Conservation (phyloP, 1,140 invertebrate species). For the Drosophila nasuta region DNA sequence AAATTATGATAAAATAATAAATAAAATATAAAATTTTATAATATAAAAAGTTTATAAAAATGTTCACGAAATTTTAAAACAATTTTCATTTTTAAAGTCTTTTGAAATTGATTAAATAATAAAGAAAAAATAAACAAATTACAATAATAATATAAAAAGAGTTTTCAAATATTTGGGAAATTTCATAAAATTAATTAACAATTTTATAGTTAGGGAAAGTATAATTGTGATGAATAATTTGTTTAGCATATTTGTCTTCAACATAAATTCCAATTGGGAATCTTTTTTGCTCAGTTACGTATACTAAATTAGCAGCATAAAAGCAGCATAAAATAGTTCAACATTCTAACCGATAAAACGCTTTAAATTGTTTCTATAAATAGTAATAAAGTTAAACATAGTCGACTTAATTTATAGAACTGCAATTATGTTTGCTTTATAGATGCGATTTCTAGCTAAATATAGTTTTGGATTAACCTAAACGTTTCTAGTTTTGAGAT, state of each 20-base stretch:
- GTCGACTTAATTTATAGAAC: not conserved
- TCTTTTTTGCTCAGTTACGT: not conserved
- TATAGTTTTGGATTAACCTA: not conserved
- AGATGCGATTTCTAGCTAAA: not conserved
- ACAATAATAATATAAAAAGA: not conserved
- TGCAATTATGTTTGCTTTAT: not conserved
- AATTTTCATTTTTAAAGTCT: no score
- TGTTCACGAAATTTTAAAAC: no score
- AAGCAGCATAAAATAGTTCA: not conserved
- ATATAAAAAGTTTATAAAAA: no score
- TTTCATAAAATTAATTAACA: not conserved
- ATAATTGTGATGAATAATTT: not conserved
- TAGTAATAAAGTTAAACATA: not conserved
- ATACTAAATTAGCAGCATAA: not conserved
- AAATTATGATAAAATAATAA: no score
- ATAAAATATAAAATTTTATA: no score
- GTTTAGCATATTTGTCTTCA: not conserved
- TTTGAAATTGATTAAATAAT: no score
- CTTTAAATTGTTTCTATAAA: not conserved
- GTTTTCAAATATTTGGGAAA: not conserved
- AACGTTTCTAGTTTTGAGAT: not conserved
- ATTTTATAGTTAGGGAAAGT: not conserved
- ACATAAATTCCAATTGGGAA: not conserved
- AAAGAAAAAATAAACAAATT: not conserved
- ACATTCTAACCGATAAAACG: not conserved